Conservation (phyloP, 2,797 vertebrate genomes). For the Lacerta agilis region DNA sequence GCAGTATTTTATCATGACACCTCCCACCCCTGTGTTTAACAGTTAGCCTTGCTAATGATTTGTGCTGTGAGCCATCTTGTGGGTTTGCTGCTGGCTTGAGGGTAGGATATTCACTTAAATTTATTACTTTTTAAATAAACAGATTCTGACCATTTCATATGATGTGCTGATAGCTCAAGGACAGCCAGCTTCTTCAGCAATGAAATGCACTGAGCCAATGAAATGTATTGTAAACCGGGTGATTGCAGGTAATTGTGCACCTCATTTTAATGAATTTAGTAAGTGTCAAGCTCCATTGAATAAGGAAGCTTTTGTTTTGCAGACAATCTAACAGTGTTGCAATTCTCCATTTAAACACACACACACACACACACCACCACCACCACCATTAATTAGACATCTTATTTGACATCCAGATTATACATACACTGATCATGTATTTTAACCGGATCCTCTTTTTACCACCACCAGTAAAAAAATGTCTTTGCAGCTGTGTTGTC, state of each 20-base stretch:
- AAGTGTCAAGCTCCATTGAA: neutral
- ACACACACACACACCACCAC: no score
- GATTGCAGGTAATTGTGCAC: neutral
- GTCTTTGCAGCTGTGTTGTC: neutral
- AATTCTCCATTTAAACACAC: neutral
- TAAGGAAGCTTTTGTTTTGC: neutral
- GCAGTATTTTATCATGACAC: neutral
- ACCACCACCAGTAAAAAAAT: neutral
- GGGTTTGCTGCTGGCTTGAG: no score
- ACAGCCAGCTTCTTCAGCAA: neutral
- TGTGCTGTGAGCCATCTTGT: neutral
- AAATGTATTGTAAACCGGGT: neutral
- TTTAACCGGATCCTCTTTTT: neutral
- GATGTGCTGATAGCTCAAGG: neutral
- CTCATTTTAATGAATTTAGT: neutral
- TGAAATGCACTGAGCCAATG: neutral
- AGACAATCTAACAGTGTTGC: neutral
- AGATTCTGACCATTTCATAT: neutral
- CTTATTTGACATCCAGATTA: neutral
- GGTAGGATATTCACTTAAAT: neutral
- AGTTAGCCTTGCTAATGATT: neutral
- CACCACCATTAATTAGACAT: neutral
- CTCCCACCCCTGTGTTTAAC: neutral
- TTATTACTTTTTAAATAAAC: neutral
- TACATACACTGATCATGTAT: neutral